Evolutionary conservation across 2,797 vertebrate genomes (phyloP).

Genomic region (Rhinogobio ventralis): DNA sequence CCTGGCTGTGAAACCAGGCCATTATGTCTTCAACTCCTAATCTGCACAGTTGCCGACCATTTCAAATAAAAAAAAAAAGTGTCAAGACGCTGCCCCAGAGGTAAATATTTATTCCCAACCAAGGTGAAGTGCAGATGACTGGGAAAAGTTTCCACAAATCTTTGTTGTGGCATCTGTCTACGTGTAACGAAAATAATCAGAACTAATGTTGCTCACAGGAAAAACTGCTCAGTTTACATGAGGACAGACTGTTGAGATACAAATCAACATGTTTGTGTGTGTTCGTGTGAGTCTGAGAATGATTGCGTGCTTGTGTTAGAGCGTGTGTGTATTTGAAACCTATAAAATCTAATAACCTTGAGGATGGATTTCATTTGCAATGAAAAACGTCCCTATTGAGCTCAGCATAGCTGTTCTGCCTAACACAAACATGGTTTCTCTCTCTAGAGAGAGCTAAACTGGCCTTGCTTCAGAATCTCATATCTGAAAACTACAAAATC

Average conservation of each 20-base stretch:
- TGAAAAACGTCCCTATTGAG: constrained; percentile 59
- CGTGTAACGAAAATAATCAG: background rate
- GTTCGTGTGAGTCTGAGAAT: constrained; percentile 23
- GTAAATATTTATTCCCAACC: background rate
- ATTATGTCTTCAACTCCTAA: background rate
- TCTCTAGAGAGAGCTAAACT: constrained; percentile 42
- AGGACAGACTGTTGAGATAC: constrained; percentile 15
- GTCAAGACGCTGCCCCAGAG: background rate
- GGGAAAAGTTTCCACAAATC: constrained; percentile 15
- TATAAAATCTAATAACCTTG: constrained; percentile 54
- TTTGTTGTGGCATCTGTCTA: constrained; percentile 18
- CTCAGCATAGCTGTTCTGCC: constrained; percentile 64
- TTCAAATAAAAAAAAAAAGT: no score
- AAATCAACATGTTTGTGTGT: constrained; percentile 26
- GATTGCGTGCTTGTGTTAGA: constrained; percentile 50
- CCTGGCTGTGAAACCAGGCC: no score
- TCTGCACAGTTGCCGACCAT: no score
- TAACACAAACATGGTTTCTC: constrained; percentile 71
- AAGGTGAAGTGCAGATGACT: constrained; percentile 7
- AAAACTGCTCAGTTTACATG: constrained; percentile 22
- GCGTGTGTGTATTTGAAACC: constrained; percentile 44
- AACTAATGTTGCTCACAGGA: constrained; percentile 14
- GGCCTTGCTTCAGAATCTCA: constrained; percentile 41
- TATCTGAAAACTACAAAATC: constrained; percentile 46
- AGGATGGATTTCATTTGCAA: constrained; percentile 70